Conservation (phyloP, 1,140 invertebrate species). For the Drosophila prosaltans region DNA sequence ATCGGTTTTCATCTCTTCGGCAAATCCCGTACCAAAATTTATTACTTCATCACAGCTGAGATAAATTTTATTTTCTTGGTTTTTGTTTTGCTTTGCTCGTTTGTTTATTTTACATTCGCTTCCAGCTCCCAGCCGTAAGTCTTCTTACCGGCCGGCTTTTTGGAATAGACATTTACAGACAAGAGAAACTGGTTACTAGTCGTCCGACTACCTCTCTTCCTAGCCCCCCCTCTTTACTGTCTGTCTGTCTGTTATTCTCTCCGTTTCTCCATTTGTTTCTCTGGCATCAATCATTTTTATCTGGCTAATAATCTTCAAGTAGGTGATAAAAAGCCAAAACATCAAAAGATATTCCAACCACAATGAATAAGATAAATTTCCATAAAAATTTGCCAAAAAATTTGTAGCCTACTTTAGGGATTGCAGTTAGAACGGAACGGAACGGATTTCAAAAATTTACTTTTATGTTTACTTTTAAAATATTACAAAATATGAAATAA, state of each 20-base stretch:
- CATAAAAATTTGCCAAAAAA: neutral
- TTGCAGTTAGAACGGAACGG: neutral
- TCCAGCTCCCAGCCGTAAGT: neutral
- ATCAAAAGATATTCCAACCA: neutral
- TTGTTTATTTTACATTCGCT: conserved; percentile 43
- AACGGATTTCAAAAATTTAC: no score
- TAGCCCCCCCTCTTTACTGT: neutral
- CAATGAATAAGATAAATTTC: neutral
- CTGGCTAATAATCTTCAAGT: neutral
- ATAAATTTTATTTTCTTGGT: conserved; percentile 33
- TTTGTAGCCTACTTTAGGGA: conserved; percentile 6
- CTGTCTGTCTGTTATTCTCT: neutral
- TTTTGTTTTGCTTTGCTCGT: conserved; percentile 57
- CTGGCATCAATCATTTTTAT: neutral
- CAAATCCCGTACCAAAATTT: conserved; percentile 40
- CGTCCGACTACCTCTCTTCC: neutral
- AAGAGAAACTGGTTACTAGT: neutral
- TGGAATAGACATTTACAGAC: neutral
- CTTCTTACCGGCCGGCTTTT: conserved; percentile 45
- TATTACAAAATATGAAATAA: no score
- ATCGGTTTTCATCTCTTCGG: conserved; percentile 22
- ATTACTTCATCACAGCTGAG: conserved; percentile 57
- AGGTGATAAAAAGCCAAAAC: neutral
- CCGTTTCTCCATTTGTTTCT: conserved; percentile 7
- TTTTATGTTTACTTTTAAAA: no score